Evolutionary conservation across 2,888 invertebrate genomes (phyloP).

Genomic region (Acanthosepion esculentum): DNA sequence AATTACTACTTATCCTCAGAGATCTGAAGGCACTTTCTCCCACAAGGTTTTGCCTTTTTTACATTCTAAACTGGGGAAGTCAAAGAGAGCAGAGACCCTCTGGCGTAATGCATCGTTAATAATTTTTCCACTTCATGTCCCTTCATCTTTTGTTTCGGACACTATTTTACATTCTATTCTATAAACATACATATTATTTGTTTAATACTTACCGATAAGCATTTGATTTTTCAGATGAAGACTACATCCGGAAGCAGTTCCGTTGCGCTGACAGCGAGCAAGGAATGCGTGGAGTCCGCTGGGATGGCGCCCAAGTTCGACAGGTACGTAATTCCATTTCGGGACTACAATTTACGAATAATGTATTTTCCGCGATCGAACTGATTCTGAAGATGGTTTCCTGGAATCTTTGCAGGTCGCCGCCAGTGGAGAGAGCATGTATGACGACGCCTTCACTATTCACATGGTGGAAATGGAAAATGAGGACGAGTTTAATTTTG

Average conservation of each 20-base stretch:
- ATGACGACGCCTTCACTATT: constrained; percentile 75
- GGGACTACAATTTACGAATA: not conserved
- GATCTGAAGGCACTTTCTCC: no score
- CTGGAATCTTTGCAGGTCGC: constrained; percentile 59
- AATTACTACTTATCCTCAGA: no score
- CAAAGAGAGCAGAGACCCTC: no score
- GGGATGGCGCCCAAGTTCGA: constrained; percentile 74
- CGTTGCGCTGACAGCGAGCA: constrained; percentile 70
- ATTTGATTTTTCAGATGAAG: constrained; percentile 66
- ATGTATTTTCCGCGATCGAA: not conserved
- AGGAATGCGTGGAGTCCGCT: constrained; percentile 68
- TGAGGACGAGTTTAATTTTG: constrained; percentile 72
- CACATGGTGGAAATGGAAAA: constrained; percentile 72
- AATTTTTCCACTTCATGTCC: no score
- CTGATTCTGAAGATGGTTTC: not conserved
- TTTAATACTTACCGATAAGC: no score
- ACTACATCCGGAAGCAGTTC: constrained; percentile 73
- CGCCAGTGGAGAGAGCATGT: constrained; percentile 70
- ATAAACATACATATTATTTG: no score
- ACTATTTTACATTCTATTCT: no score
- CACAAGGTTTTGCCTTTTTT: no score
- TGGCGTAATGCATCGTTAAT: no score
- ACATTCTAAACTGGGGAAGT: no score
- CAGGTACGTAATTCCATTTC: constrained; percentile 64
- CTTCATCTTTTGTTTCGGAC: not conserved